phyloP scores from a whole-genome alignment of 2,888 invertebrate species.

The Balanococcus diminutus region DNA sequence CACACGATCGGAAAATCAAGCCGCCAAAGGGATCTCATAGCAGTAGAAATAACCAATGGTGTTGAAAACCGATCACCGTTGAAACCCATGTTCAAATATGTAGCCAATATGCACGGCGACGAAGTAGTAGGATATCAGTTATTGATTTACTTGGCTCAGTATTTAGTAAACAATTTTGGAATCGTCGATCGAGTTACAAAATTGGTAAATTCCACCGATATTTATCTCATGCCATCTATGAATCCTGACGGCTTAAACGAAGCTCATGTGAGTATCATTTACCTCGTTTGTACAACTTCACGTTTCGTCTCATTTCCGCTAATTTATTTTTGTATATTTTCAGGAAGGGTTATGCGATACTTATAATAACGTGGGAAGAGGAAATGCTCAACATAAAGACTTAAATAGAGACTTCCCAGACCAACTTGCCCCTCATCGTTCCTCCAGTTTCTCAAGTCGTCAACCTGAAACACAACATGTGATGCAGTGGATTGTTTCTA shows the following conservation, averaged over 20 bases:
- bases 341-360: constrained; percentile 83
- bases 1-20: constrained; percentile 77
- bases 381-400: constrained; percentile 81
- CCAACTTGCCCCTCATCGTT: constrained; percentile 69
- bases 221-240: constrained; percentile 95
- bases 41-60: constrained; percentile 78
- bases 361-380: constrained; percentile 73
- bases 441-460: constrained; percentile 67
- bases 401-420: constrained; percentile 93
- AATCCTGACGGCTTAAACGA: constrained; percentile 96
- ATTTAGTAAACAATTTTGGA: constrained; percentile 78
- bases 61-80: constrained; percentile 67
- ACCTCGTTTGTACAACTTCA: neutral
- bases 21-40: constrained; percentile 72
- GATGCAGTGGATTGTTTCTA: constrained; percentile 84
- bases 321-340: constrained; percentile 59
- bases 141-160: constrained; percentile 80
- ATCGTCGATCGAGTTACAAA: constrained; percentile 72
- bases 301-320: neutral
- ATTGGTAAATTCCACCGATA: constrained; percentile 84
- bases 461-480: constrained; percentile 89
- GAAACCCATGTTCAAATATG: constrained; percentile 90
- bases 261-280: constrained; percentile 69
- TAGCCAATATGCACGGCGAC: constrained; percentile 97
- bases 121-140: constrained; percentile 87